Evolutionary conservation across 2,797 vertebrate genomes (phyloP).

Genomic region (Gambelia wislizenii): DNA sequence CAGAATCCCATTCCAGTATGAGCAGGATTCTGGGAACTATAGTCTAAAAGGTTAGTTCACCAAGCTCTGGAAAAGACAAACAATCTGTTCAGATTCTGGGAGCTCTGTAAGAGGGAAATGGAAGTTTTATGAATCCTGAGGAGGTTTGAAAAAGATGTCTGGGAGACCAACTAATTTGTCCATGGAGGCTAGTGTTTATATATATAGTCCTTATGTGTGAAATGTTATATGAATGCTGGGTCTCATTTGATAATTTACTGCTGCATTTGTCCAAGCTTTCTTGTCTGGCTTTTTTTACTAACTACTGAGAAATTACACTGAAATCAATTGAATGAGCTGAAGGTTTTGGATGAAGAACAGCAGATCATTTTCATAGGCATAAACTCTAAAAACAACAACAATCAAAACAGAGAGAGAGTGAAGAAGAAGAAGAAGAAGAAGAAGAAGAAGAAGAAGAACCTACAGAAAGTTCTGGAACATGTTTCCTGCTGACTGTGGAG

Average conservation of each 20-base stretch:
- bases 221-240: constrained; percentile 60
- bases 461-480: neutral
- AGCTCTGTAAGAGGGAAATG: constrained; percentile 26
- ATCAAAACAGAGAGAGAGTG: neutral
- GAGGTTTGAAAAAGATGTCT: constrained; percentile 53
- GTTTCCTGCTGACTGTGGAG: constrained; percentile 25
- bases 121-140: constrained; percentile 44
- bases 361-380: constrained; percentile 52
- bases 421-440: neutral
- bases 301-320: constrained; percentile 41
- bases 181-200: constrained; percentile 40
- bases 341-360: constrained; percentile 39
- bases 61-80: neutral
- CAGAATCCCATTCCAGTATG: no score
- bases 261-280: constrained; percentile 50
- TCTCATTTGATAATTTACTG: constrained; percentile 69
- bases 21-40: no score
- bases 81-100: constrained; percentile 37
- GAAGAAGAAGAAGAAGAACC: neutral
- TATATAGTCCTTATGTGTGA: constrained; percentile 60
- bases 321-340: constrained; percentile 46
- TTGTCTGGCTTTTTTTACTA: constrained; percentile 48
- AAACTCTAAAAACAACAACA: constrained; percentile 37
- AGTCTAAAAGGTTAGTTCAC: no score
- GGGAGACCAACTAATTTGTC: constrained; percentile 61